Conservation (phyloP, 2,888 invertebrate species). For the Diarsia rubi region DNA sequence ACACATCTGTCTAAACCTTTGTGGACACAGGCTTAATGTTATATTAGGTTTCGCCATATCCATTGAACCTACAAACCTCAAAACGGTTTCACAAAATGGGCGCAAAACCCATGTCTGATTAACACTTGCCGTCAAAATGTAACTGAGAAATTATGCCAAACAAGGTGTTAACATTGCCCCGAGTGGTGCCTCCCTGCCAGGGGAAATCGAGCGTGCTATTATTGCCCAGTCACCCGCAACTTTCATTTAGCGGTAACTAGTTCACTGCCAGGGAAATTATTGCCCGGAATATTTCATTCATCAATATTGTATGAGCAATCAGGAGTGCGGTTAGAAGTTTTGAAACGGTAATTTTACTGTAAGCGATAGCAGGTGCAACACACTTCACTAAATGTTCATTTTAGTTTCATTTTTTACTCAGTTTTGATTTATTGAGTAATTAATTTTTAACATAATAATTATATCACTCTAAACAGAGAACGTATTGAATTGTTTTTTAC, state of each 20-base stretch:
- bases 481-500: background rate
- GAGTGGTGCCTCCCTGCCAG: constrained; percentile 25
- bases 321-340: constrained; percentile 6
- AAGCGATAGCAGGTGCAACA: background rate
- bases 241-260: constrained; percentile 58
- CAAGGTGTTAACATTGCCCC: constrained; percentile 49
- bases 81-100: background rate
- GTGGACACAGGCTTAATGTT: background rate
- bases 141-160: constrained; percentile 35
- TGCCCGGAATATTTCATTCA: constrained; percentile 38
- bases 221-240: constrained; percentile 58
- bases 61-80: too few species aligned
- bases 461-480: too few species aligned
- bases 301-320: constrained; percentile 11
- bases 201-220: constrained; percentile 59
- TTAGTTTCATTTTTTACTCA: background rate
- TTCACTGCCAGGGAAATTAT: constrained; percentile 39
- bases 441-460: too few species aligned
- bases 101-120: constrained; percentile 1
- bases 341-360: background rate
- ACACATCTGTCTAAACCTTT: background rate
- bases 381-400: background rate
- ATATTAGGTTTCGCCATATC: background rate
- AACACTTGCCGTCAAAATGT: constrained; percentile 31
- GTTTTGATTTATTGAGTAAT: too few species aligned